Base-by-base conservation (phyloP, 2,113 vertebrate genomes). In the Larimichthys polyactis region DNA sequence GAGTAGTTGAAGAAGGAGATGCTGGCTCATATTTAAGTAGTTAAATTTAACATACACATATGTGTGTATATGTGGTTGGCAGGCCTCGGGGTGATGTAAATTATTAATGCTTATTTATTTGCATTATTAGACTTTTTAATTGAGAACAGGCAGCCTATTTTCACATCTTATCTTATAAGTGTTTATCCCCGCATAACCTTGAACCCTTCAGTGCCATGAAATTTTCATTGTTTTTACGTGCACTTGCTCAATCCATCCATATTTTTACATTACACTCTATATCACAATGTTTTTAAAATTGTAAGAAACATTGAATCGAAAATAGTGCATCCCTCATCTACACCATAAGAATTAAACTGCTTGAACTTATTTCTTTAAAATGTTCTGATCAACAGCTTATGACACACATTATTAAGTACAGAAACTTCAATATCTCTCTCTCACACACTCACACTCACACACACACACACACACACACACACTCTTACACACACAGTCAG, bases 361-460 rank as follows among this genome's bases (percentile, higher is more conserved):
- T 82, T 84, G 48, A 78, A 76, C 27, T 36, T 65, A 70, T 76
- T 84, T 77, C 69, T 83, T 71, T 62, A 62, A 87, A 90, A 87
- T 75, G 77, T 75, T 90, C 67, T 75, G 82, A 92, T 93, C 90
- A 88, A 90, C 87, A 92, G 89, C 75, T 86, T 92, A 85, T 93
- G 83, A 83, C 79, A 87, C 86, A 85, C 78, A 83, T 89, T 87
- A 90, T 91, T 86, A 88, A 86, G 74, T 77, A 74, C 40, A 78
- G 24, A 75, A 78, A 90, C 68, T 29, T 70, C 44, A 66, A 17
- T 63, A 32, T 69, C 17, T 70, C 84, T 73, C 63, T 19, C 76
- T 51, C 17, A 71, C 84, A 73, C 63, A 15, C 76, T 62, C 78
- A 82, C n/a, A n/a, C n/a, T n/a, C n/a, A n/a, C n/a, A n/a, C n/a